phyloP scores from a whole-genome alignment of 2,797 vertebrate species.

The Onychomys torridus region DNA sequence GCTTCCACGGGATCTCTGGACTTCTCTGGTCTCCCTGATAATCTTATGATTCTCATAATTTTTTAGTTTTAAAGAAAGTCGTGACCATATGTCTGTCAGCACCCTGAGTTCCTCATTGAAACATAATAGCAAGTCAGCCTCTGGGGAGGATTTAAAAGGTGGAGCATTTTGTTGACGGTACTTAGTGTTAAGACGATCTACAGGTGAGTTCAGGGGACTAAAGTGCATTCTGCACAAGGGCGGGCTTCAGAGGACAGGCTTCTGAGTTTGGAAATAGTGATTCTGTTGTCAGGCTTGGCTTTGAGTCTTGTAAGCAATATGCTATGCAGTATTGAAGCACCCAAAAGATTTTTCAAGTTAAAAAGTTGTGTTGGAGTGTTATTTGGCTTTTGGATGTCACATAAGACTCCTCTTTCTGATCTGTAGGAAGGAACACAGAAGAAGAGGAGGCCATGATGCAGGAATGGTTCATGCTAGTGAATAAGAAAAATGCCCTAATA shows the following conservation, averaged over 20 bases:
- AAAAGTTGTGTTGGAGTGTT: conserved; percentile 2
- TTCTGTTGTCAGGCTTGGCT: conserved; percentile 14
- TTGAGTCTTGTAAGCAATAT: conserved; percentile 58
- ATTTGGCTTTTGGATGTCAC: conserved; percentile 43
- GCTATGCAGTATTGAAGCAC: conserved; percentile 38
- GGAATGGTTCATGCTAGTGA: conserved; percentile 99
- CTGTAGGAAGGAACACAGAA: conserved; percentile 96
- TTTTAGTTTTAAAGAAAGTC: conserved; percentile 35
- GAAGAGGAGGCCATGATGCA: conserved; percentile 99
- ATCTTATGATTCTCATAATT: conserved; percentile 55
- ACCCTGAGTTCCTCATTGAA: conserved; percentile 78
- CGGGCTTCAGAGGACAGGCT: conserved; percentile 63
- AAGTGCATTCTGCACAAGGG: conserved; percentile 32
- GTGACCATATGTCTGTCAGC: conserved; percentile 75
- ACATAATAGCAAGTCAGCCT: conserved; percentile 75
- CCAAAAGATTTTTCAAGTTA: conserved; percentile 18
- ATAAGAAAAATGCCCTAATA: conserved; percentile 99
- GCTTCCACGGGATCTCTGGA: conserved; percentile 43
- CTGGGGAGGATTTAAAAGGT: conserved; percentile 79
- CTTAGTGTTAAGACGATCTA: conserved; percentile 82
- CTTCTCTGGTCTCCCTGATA: conserved; percentile 70
- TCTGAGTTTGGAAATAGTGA: conserved; percentile 49
- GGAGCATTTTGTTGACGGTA: conserved; percentile 66
- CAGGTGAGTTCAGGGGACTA: conserved; percentile 72
- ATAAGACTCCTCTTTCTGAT: conserved; percentile 12